Evolutionary conservation across 2,113 vertebrate species (phyloP).

Genomic region (Cettia cetti): DNA sequence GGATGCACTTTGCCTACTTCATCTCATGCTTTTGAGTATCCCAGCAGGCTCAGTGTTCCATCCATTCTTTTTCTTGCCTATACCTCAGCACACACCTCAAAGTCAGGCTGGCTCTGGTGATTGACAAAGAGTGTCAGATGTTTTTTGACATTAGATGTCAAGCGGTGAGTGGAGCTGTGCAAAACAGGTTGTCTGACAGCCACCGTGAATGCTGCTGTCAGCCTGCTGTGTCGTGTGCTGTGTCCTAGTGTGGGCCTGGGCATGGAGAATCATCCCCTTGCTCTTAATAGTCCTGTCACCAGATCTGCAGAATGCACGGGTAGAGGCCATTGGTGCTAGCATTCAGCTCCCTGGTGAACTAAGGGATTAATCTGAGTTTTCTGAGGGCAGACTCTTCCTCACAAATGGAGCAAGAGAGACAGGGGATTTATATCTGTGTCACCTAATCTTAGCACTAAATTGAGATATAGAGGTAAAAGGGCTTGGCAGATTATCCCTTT

Average conservation of each 20-base stretch:
- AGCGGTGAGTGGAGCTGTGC: not conserved
- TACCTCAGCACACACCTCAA: not conserved
- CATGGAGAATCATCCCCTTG: not conserved
- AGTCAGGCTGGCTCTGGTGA: not conserved
- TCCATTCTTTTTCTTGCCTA: not conserved
- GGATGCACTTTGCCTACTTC: not conserved
- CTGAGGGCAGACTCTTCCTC: not conserved
- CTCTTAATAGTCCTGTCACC: not conserved
- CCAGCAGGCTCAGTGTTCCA: not conserved
- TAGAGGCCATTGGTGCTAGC: not conserved
- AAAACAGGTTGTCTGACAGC: not conserved
- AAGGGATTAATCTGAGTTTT: not conserved
- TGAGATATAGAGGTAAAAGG: not conserved
- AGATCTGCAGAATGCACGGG: not conserved
- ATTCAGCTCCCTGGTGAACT: not conserved
- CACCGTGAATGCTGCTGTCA: not conserved
- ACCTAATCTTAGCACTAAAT: not conserved
- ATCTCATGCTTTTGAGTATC: not conserved
- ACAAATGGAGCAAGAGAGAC: not conserved
- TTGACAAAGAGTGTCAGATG: not conserved
- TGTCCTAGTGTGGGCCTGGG: not conserved
- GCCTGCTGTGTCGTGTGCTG: accelerated
- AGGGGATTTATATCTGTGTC: not conserved
- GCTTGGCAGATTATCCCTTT: accelerated
- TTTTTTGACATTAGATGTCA: not conserved